Evolutionary conservation across 23 tunicate species (phyloP).

Genomic region (Ciona savignyi): DNA sequence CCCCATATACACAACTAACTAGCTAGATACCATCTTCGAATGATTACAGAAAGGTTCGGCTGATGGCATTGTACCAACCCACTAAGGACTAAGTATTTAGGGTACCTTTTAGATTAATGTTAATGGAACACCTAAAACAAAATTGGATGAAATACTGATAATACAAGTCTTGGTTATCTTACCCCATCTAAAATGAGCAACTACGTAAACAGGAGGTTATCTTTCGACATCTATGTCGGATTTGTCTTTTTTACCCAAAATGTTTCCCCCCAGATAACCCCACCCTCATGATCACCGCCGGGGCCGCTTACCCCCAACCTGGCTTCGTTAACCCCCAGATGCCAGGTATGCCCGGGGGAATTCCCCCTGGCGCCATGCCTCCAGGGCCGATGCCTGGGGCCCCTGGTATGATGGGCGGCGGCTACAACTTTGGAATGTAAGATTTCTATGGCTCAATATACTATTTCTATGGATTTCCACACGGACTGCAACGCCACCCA

Average conservation of each 20-base stretch:
- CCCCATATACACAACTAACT: no score
- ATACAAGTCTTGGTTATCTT: no score
- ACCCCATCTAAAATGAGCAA: no score
- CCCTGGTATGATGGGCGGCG: constrained; percentile 29
- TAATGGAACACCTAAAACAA: no score
- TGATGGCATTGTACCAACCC: no score
- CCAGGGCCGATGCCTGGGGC: constrained; percentile 31
- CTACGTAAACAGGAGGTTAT: no score
- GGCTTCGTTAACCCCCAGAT: constrained; percentile 30
- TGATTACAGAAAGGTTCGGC: no score
- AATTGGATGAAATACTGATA: no score
- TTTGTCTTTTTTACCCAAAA: background rate
- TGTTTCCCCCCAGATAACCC: constrained; percentile 50
- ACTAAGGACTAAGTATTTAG: no score
- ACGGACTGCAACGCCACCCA: background rate
- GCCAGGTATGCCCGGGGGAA: constrained; percentile 20
- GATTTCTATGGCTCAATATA: background rate
- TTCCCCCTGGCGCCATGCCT: constrained; percentile 23
- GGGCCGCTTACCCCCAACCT: constrained; percentile 59
- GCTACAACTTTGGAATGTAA: constrained; percentile 51
- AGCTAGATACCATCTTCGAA: no score
- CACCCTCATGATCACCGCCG: constrained; percentile 88
- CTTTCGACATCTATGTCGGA: no score
- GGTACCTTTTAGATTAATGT: no score
- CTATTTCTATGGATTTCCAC: background rate